Conservation (phyloP, 2,113 vertebrate species). For the Candoia aspera region DNA sequence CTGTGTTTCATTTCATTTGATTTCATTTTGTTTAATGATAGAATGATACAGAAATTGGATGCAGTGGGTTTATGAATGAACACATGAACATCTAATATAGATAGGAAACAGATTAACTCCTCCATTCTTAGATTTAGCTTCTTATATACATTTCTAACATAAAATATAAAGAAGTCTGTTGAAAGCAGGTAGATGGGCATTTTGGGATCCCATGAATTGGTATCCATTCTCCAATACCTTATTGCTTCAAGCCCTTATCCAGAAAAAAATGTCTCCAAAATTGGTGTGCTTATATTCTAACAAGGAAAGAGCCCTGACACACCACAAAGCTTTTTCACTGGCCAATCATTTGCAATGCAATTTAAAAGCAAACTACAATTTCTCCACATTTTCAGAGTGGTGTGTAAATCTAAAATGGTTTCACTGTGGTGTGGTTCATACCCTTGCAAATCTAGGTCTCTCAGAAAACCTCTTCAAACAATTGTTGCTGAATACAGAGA, state of each 20-base stretch:
- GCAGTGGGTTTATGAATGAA: not conserved
- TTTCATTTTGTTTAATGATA: not conserved
- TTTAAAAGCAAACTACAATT: not conserved
- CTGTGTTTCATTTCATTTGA: not conserved
- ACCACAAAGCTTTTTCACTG: not conserved
- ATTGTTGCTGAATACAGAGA: not conserved
- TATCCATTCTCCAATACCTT: not conserved
- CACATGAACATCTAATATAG: not conserved
- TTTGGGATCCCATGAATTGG: not conserved
- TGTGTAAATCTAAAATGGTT: not conserved
- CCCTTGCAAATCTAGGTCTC: not conserved
- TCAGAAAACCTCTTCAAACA: not conserved
- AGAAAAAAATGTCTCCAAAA: not conserved
- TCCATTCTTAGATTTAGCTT: not conserved
- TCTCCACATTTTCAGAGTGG: not conserved
- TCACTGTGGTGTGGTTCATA: not conserved
- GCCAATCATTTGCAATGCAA: not conserved
- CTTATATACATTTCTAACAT: no score
- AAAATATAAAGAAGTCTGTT: no score
- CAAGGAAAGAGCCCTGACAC: not conserved
- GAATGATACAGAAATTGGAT: not conserved
- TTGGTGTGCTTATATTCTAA: not conserved
- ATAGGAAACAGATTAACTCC: not conserved
- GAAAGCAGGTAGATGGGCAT: no score
- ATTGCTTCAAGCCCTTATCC: not conserved